Percentiles rank a stretch among this genome's conserved stretches.
These are phyloP conservation scores for Poecilia picta DNA, from an alignment of 2,797 vertebrate species.

Conservation along the genomic window DNA sequence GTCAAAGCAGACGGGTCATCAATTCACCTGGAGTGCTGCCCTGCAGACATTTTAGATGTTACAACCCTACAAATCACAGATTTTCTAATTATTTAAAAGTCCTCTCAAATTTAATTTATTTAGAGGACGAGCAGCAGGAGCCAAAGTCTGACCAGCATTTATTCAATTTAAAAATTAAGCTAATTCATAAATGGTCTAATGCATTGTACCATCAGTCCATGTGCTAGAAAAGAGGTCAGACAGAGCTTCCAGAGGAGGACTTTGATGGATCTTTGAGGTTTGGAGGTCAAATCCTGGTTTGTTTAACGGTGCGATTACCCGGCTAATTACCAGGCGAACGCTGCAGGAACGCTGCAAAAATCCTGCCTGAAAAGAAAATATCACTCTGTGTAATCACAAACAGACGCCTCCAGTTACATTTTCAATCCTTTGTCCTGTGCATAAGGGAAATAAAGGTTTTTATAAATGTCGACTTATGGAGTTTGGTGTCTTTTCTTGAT, in stretches of 20 bases:
- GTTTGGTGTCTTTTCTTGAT: not conserved
- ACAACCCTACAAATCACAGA: not conserved
- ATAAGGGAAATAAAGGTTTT: not conserved
- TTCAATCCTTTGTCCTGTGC: no score
- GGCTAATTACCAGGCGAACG: not conserved
- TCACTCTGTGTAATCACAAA: not conserved
- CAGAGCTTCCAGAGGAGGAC: not conserved
- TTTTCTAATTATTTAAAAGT: not conserved
- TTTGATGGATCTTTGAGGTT: not conserved
- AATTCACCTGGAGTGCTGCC: not conserved
- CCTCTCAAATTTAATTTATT: not conserved
- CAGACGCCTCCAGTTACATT: not conserved
- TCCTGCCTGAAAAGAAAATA: not conserved
- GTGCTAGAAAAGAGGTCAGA: not conserved
- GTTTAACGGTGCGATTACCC: not conserved
- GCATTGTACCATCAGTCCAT: not conserved
- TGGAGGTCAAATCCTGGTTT: not conserved
- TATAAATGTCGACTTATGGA: not conserved
- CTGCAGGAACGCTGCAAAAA: not conserved
- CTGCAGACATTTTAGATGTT: not conserved
- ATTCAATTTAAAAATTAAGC: not conserved
- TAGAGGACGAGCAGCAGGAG: not conserved
- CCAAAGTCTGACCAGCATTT: not conserved
- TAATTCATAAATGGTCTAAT: not conserved
- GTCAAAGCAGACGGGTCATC: not conserved